A percentile compares a stretch with the other conserved stretches of the same genome.
These are phyloP conservation scores for Seriola rivoliana DNA, from an alignment of 2,113 vertebrate genomes.

Conservation along the genomic window DNA sequence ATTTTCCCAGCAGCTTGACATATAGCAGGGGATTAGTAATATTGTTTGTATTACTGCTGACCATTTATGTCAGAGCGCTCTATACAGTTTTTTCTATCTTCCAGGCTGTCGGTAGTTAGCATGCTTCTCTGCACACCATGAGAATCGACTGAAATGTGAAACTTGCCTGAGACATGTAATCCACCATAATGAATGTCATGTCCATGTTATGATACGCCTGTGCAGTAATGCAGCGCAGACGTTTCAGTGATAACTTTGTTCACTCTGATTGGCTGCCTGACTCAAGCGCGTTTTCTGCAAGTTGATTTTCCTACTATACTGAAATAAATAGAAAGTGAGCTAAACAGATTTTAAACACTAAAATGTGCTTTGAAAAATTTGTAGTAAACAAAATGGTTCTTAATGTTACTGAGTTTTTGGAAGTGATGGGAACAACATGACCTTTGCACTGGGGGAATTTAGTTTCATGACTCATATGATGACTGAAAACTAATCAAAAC, in stretches of 20 bases:
- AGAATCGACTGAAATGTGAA: conserved; percentile 39
- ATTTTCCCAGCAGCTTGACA: not conserved
- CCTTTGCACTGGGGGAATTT: conserved; percentile 2
- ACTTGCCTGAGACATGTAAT: conserved; percentile 23
- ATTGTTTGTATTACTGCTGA: conserved; percentile 5
- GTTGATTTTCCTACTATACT: conserved; percentile 8
- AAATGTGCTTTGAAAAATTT: conserved; percentile 7
- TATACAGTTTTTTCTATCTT: conserved; percentile 2
- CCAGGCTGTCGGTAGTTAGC: not conserved
- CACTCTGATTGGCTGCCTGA: not conserved
- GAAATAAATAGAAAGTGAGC: not conserved
- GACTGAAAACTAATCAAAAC: not conserved
- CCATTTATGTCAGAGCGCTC: conserved; percentile 1
- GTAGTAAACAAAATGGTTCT: conserved; percentile 1
- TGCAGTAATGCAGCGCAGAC: not conserved
- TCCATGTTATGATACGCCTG: not conserved
- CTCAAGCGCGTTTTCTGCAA: not conserved
- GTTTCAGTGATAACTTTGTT: conserved; percentile 13
- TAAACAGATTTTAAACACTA: not conserved
- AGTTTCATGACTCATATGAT: not conserved
- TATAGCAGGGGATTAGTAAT: not conserved
- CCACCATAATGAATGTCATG: conserved; percentile 4
- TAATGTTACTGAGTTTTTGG: not conserved
- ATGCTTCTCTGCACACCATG: not conserved
- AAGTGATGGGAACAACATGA: not conserved